Evolutionary conservation across 1,140 invertebrate species (phyloP).

Genomic region (Mya arenaria): DNA sequence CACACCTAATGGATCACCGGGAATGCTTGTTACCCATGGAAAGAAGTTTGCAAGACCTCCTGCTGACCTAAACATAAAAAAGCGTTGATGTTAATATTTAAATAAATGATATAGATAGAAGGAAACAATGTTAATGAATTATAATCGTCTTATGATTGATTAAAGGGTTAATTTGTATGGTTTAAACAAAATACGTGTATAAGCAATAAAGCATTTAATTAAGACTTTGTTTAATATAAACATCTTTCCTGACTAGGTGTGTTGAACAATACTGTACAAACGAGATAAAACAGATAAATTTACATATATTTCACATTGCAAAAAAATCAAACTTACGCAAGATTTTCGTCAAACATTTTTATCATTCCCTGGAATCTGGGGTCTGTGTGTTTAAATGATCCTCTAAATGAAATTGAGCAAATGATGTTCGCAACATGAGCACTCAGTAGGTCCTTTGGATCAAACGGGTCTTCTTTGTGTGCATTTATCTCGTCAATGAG

Average conservation of each 20-base stretch:
- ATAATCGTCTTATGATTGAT: too few species aligned
- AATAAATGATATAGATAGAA: too few species aligned
- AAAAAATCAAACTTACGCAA: slow-evolving; percentile 29
- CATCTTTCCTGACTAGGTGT: too few species aligned
- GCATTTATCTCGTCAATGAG: slow-evolving; percentile 2
- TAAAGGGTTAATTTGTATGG: too few species aligned
- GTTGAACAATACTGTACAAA: too few species aligned
- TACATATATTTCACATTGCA: too few species aligned
- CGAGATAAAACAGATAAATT: too few species aligned
- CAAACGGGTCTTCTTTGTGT: slow-evolving; percentile 24
- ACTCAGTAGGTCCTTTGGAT: slow-evolving; percentile 13
- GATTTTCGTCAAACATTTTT: slow-evolving; percentile 35
- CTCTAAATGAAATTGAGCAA: slow-evolving; percentile 11
- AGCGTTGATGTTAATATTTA: too few species aligned
- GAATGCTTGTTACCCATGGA: slow-evolving; percentile 25
- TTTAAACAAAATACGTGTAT: too few species aligned
- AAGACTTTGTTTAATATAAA: too few species aligned
- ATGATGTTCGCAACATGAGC: slow-evolving; percentile 34
- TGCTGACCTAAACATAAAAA: neutral
- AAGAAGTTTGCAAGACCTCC: slow-evolving; percentile 30
- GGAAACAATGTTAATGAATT: too few species aligned
- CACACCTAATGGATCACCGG: slow-evolving; percentile 6
- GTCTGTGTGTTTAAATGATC: slow-evolving; percentile 43
- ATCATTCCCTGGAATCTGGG: slow-evolving; percentile 11
- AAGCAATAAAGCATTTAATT: too few species aligned